Conservation (phyloP, 1,140 invertebrate genomes). For the Stenopsyche tienmushanensis region DNA sequence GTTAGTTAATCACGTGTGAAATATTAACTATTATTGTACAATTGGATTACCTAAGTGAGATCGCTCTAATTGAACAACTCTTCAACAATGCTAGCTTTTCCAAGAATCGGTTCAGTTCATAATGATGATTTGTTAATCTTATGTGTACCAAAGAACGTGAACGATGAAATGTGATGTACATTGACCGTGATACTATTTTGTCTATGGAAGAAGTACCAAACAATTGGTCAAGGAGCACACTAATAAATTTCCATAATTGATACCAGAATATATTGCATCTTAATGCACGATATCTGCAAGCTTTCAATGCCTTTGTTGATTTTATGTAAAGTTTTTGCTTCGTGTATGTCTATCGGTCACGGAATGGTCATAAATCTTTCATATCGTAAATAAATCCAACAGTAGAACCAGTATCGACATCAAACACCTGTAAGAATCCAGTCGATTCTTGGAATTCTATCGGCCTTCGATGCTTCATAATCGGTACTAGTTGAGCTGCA, state of each 20-base stretch:
- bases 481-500: slow-evolving; percentile 2
- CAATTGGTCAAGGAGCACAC: background rate
- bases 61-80: slow-evolving; percentile 13
- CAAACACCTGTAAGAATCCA: slow-evolving; percentile 34
- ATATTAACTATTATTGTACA: slow-evolving; percentile 2
- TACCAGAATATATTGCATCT: background rate
- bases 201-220: background rate
- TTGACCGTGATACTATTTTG: background rate
- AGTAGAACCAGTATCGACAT: background rate
- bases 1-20: background rate
- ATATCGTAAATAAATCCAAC: background rate
- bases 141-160: background rate
- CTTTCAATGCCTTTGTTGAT: too few species aligned
- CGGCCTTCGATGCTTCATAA: slow-evolving; percentile 35
- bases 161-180: slow-evolving; percentile 5
- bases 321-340: too few species aligned
- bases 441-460: slow-evolving; percentile 35
- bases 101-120: slow-evolving; percentile 25
- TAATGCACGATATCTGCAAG: background rate
- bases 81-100: slow-evolving; percentile 28
- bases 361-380: background rate
- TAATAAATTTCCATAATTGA: background rate
- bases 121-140: slow-evolving; percentile 12
- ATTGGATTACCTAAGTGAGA: slow-evolving; percentile 11
- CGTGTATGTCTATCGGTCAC: background rate